Conservation (phyloP, 2,888 invertebrate genomes). For the Pediacus dermestoides region DNA sequence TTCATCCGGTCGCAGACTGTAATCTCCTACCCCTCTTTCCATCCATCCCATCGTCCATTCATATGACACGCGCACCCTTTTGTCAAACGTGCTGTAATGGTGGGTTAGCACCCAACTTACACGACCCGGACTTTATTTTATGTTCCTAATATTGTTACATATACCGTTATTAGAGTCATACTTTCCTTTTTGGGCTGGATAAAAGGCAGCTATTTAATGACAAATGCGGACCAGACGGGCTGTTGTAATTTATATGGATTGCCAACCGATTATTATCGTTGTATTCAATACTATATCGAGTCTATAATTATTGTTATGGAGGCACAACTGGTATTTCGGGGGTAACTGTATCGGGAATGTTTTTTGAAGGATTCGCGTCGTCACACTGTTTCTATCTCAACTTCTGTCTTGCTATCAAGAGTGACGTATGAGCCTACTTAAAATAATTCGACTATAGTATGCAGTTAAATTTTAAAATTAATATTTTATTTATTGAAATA, state of each 20-base stretch:
- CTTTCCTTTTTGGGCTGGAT: constrained; percentile 20
- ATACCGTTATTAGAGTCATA: constrained; percentile 29
- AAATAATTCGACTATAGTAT: too few species aligned
- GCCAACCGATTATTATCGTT: constrained; percentile 18
- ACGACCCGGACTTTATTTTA: constrained; percentile 32
- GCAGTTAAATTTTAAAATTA: too few species aligned
- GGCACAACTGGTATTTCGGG: too few species aligned
- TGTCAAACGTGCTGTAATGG: constrained; percentile 35
- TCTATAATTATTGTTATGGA: too few species aligned
- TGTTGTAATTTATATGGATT: constrained; percentile 17
- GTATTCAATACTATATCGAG: too few species aligned
- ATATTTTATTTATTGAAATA: too few species aligned
- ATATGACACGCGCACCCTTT: constrained; percentile 37
- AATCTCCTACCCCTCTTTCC: constrained; percentile 28
- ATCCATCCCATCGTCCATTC: constrained; percentile 23
- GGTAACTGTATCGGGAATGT: too few species aligned
- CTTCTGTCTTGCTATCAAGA: too few species aligned
- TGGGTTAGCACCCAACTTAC: constrained; percentile 35
- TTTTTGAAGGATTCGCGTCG: too few species aligned
- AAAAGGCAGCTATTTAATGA: constrained; percentile 18
- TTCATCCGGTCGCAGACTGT: constrained; percentile 34
- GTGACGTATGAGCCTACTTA: too few species aligned
- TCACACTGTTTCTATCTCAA: too few species aligned
- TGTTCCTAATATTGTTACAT: constrained; percentile 34
- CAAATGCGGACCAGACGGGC: constrained; percentile 12